Conservation (phyloP, 2,113 vertebrate genomes). For the Toxostoma redivivum region DNA sequence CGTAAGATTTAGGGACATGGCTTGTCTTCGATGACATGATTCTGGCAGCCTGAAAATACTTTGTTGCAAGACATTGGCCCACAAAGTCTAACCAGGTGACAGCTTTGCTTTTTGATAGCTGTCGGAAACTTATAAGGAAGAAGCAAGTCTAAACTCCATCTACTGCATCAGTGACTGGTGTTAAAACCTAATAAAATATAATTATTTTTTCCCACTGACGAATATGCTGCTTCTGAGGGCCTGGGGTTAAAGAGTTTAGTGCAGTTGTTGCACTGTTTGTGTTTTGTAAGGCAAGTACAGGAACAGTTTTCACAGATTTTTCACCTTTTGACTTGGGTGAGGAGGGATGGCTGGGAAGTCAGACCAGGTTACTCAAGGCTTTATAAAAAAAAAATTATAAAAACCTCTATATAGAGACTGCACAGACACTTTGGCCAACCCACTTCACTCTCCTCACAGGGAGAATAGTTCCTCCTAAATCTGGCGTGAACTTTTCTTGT, state of each 20-base stretch:
- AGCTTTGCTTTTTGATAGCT: background rate
- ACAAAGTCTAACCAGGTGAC: background rate
- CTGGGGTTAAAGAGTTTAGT: background rate
- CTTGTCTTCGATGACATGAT: conserved; percentile 18
- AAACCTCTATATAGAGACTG: background rate
- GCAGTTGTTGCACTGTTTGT: background rate
- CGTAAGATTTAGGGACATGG: conserved; percentile 10
- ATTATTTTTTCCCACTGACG: background rate
- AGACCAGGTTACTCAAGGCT: background rate
- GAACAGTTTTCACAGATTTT: background rate
- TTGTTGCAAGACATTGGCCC: background rate
- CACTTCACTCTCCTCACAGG: background rate
- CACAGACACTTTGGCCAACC: background rate
- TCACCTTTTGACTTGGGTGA: background rate
- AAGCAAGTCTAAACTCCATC: background rate
- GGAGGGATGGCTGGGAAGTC: background rate
- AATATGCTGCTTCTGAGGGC: background rate
- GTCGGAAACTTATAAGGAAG: background rate
- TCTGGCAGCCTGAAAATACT: conserved; percentile 20
- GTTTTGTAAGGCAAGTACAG: background rate
- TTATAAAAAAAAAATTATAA: background rate
- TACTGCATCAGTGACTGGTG: background rate
- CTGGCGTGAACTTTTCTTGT: background rate
- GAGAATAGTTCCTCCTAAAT: background rate
- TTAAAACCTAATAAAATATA: background rate